Evolutionary conservation across 2,888 invertebrate genomes (phyloP).

Genomic region (Macaria liturata): DNA sequence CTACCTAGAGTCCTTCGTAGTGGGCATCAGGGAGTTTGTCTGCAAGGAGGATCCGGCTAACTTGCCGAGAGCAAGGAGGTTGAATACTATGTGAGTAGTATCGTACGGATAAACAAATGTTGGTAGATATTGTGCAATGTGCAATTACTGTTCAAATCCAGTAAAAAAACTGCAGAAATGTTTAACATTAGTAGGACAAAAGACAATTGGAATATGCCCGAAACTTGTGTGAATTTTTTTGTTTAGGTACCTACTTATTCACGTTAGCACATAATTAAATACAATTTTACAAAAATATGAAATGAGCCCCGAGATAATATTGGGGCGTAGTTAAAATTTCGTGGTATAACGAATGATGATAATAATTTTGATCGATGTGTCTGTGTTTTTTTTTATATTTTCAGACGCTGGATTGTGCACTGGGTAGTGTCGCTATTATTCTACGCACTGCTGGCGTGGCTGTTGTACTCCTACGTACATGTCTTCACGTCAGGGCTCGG

Average conservation of each 20-base stretch:
- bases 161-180: too few relatives aligned
- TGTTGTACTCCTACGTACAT: conserved; percentile 52
- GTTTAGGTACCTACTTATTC: too few relatives aligned
- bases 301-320: too few relatives aligned
- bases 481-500: conserved; percentile 49
- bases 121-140: background rate
- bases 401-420: conserved; percentile 66
- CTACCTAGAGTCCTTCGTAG: conserved; percentile 82
- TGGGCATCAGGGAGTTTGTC: conserved; percentile 91
- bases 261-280: too few relatives aligned
- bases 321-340: too few relatives aligned
- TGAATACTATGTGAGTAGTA: conserved; percentile 86
- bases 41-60: conserved; percentile 92
- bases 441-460: conserved; percentile 51
- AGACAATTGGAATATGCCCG: too few relatives aligned
- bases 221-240: too few relatives aligned
- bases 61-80: conserved; percentile 87
- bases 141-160: background rate
- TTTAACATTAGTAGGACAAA: too few relatives aligned
- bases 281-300: too few relatives aligned
- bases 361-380: background rate
- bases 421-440: conserved; percentile 50
- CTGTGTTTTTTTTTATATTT: conserved; percentile 28
- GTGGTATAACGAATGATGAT: too few relatives aligned
- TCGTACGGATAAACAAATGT: background rate